Evolutionary conservation across 1,140 invertebrate species (phyloP).

Genomic region (Aphis craccivora): DNA sequence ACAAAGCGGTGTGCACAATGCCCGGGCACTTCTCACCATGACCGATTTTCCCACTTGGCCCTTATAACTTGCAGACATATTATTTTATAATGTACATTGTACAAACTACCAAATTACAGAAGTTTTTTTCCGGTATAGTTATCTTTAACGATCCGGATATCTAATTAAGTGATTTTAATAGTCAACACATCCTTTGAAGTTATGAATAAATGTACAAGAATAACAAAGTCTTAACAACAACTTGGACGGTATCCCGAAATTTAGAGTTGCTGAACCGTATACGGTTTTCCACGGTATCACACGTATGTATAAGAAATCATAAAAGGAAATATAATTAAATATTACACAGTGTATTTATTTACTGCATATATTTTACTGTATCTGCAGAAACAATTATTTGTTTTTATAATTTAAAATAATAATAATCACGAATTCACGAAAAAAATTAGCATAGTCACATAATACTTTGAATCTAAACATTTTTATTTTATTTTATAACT

Average conservation of each 20-base stretch:
- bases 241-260: conserved; percentile 19
- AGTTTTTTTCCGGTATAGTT: conserved; percentile 33
- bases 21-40: not conserved
- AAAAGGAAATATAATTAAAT: not conserved
- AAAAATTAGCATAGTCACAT: not conserved
- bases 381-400: not conserved
- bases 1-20: not conserved
- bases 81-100: not conserved
- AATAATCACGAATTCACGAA: not conserved
- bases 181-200: conserved; percentile 39
- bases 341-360: not conserved
- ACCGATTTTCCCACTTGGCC: conserved; percentile 10
- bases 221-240: not conserved
- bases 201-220: conserved; percentile 12
- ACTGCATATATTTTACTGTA: not conserved
- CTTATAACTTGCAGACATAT: not conserved
- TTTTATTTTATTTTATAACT: too few species aligned
- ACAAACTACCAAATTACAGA: not conserved
- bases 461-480: too few species aligned
- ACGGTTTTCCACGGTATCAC: not conserved
- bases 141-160: conserved; percentile 36
- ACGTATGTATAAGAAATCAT: not conserved
- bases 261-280: not conserved
- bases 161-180: conserved; percentile 21
- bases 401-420: not conserved